phyloP scores from a whole-genome alignment of 2,113 vertebrate genomes.

The Cavia aperea region DNA sequence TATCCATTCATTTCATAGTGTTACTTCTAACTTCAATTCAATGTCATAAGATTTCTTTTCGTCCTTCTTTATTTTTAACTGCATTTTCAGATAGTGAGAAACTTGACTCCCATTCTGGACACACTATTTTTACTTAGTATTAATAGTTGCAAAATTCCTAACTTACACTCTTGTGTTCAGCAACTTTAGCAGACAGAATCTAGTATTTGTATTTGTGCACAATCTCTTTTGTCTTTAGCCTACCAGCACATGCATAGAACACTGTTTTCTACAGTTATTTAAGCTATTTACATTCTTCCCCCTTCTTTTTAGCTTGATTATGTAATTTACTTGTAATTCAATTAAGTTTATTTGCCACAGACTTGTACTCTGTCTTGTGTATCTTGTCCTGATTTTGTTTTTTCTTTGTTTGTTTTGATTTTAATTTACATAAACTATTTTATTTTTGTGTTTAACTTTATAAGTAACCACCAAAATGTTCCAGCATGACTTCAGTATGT shows the following conservation, averaged over 20 bases:
- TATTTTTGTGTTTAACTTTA: neutral
- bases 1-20: neutral
- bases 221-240: neutral
- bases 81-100: neutral
- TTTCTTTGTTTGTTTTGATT: neutral
- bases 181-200: neutral
- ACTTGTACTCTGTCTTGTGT: neutral
- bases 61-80: neutral
- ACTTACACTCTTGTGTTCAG: neutral
- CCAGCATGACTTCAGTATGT: neutral
- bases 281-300: neutral
- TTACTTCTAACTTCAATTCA: neutral
- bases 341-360: neutral
- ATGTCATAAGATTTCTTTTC: neutral
- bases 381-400: neutral
- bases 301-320: neutral
- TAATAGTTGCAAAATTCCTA: neutral
- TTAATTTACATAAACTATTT: neutral
- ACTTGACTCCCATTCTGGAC: neutral
- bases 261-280: neutral
- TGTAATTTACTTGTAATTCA: constrained; percentile 12
- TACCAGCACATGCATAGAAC: neutral
- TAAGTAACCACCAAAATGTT: neutral
- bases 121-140: neutral
- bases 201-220: neutral